Percentiles rank a stretch among this genome's conserved stretches.
phyloP scores from a whole-genome alignment of 1,140 invertebrate species.

The Paracyclopina nana region DNA sequence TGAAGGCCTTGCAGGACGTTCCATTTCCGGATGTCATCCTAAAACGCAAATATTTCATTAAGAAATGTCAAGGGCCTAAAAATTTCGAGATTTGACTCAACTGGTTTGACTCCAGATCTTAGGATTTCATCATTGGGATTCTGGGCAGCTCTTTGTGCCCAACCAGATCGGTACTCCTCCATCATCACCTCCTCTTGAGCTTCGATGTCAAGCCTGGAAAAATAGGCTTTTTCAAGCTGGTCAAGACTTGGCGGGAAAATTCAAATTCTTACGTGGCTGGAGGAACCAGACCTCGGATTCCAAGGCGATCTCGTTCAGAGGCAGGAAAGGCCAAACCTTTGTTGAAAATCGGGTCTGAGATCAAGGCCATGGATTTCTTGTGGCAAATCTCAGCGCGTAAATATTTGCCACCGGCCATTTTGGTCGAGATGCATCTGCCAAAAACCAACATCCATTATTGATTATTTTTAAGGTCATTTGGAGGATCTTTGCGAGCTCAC shows the following conservation, averaged over 20 bases:
- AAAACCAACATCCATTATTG: too few relatives aligned
- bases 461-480: too few relatives aligned
- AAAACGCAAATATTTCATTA: not conserved
- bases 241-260: not conserved
- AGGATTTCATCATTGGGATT: slow-evolving; percentile 14
- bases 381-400: slow-evolving; percentile 5
- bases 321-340: slow-evolving; percentile 8
- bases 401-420: slow-evolving; percentile 6
- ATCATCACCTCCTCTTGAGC: slow-evolving; percentile 7
- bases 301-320: slow-evolving; percentile 12
- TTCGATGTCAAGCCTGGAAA: not conserved
- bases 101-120: slow-evolving; percentile 9
- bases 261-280: not conserved
- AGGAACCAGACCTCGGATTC: slow-evolving; percentile 11
- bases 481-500: too few relatives aligned
- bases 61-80: not conserved
- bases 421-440: slow-evolving; percentile 4
- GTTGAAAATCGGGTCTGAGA: slow-evolving; percentile 10
- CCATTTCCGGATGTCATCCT: slow-evolving; percentile 12
- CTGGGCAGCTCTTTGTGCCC: slow-evolving; percentile 9
- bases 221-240: not conserved
- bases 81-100: too few relatives aligned
- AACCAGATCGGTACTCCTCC: slow-evolving; percentile 7
- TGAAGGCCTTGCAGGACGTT: slow-evolving; percentile 11
- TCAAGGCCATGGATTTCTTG: slow-evolving; percentile 5